Evolutionary conservation across 2,113 vertebrate species (phyloP).

Genomic region (Corythornis madagascariensis): DNA sequence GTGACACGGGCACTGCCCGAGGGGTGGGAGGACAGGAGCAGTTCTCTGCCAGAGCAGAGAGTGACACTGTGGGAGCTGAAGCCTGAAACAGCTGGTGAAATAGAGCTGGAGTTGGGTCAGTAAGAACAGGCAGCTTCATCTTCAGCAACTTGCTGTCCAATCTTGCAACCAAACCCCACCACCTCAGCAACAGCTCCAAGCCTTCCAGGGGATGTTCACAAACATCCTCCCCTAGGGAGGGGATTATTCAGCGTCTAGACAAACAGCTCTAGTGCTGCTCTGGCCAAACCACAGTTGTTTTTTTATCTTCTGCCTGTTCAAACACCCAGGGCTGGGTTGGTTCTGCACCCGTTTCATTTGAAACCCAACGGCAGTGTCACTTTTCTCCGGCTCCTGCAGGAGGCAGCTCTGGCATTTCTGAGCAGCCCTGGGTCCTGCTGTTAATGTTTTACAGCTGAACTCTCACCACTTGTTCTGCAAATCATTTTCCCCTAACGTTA

Average conservation of each 20-base stretch:
- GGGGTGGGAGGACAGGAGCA: neutral
- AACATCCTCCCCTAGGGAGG: neutral
- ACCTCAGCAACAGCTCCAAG: neutral
- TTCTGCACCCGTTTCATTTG: neutral
- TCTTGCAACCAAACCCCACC: neutral
- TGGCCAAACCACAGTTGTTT: neutral
- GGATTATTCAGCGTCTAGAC: neutral
- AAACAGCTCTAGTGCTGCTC: neutral
- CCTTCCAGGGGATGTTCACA: neutral
- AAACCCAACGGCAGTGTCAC: neutral
- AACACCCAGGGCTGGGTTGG: neutral
- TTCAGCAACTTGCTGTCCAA: neutral
- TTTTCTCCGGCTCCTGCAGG: neutral
- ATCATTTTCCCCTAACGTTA: accelerated
- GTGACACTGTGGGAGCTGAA: neutral
- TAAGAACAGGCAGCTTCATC: neutral
- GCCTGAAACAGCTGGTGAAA: neutral
- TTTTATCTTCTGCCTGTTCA: neutral
- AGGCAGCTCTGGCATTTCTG: neutral
- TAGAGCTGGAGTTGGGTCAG: neutral
- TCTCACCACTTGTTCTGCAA: neutral
- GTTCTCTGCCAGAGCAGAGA: neutral
- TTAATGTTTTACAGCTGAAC: accelerated
- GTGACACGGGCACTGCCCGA: accelerated
- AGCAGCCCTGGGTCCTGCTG: neutral